phyloP scores from a whole-genome alignment of 2,113 vertebrate species.

The Apus apus region DNA sequence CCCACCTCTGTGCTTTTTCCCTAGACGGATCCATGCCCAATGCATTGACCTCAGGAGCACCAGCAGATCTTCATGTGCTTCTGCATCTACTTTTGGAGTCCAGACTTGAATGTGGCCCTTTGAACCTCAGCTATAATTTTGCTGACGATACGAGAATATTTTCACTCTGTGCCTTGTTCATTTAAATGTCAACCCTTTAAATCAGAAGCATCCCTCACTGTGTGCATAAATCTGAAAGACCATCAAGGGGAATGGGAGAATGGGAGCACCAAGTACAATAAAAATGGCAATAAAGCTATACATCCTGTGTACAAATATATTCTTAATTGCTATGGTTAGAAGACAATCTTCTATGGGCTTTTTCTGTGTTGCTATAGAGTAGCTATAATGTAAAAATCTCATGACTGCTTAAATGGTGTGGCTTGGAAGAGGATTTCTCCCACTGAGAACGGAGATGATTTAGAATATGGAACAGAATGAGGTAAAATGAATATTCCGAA shows the following conservation, averaged over 20 bases:
- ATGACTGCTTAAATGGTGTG: neutral
- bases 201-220: neutral
- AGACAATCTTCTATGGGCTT: neutral
- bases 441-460: neutral
- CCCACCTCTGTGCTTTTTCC: neutral
- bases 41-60: neutral
- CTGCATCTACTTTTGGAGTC: neutral
- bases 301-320: neutral
- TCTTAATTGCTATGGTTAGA: conserved; percentile 7
- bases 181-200: conserved; percentile 33
- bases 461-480: neutral
- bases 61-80: neutral
- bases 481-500: conserved; percentile 35
- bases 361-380: neutral
- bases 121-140: neutral
- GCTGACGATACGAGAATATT: neutral
- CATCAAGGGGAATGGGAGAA: neutral
- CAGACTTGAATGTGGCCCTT: neutral
- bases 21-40: neutral
- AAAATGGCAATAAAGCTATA: conserved; percentile 22
- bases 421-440: neutral
- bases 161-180: neutral
- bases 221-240: neutral
- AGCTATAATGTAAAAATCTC: neutral
- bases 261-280: neutral